A percentile compares a stretch with the other conserved stretches of the same genome.
Evolutionary conservation across 2,113 vertebrate genomes (phyloP).

Genomic region (Paracyprichromis sp.): DNA sequence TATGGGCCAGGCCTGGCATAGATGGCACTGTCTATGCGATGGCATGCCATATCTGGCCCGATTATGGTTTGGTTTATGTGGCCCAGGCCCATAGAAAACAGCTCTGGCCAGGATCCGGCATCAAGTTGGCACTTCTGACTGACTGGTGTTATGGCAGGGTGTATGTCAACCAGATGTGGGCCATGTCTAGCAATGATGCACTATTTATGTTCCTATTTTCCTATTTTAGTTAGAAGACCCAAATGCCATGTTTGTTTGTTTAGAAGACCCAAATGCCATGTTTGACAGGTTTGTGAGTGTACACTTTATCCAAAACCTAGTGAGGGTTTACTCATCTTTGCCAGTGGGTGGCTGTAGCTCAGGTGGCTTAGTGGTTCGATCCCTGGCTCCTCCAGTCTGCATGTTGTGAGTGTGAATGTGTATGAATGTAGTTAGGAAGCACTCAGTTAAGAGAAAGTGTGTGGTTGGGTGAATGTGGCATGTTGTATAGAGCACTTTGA

Average conservation of each 20-base stretch:
- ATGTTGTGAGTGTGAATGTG: not conserved
- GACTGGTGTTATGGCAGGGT: rapidly evolving
- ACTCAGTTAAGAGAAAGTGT: not conserved
- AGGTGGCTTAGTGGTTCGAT: not conserved
- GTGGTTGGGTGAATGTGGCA: not conserved
- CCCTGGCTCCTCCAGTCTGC: not conserved
- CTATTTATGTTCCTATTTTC: not conserved
- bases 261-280: not conserved
- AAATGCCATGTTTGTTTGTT: not conserved
- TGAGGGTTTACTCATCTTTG: not conserved
- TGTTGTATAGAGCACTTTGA: not conserved
- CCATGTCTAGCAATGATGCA: not conserved
- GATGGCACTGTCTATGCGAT: not conserved
- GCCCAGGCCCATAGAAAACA: not conserved
- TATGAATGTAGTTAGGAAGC: not conserved
- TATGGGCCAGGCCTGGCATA: not conserved
- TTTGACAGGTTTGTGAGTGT: not conserved
- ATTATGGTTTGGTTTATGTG: not conserved
- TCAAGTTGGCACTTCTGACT: rapidly evolving
- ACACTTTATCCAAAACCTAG: not conserved
- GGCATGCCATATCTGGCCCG: not conserved
- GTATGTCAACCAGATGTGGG: not conserved
- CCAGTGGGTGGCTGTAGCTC: not conserved
- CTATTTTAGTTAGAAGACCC: not conserved
- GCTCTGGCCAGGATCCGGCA: rapidly evolving